Percentiles rank a stretch among this genome's conserved stretches.
Conservation (phyloP, 1,140 invertebrate genomes). For the Euborellia annulipes region DNA sequence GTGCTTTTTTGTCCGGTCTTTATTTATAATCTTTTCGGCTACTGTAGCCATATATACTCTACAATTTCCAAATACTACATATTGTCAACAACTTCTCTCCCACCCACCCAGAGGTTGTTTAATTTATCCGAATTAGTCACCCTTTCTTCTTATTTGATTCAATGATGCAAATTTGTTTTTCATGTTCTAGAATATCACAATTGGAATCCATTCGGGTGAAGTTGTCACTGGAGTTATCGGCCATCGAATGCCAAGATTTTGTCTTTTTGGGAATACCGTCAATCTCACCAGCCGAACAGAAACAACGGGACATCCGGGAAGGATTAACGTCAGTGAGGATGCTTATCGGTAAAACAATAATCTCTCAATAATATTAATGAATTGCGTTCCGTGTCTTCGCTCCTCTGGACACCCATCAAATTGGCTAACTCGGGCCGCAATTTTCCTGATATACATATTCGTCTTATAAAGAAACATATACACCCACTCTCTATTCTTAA, state of each 20-base stretch:
- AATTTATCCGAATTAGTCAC: neutral
- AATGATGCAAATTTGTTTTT: no score
- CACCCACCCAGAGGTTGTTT: neutral
- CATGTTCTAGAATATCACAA: slow-evolving; percentile 67
- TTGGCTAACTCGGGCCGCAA: no score
- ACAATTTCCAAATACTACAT: no score
- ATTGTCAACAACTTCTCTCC: neutral
- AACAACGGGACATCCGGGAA: slow-evolving; percentile 78
- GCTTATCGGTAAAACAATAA: slow-evolving; percentile 91
- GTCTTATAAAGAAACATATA: no score
- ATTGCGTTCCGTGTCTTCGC: no score
- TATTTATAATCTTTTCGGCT: no score
- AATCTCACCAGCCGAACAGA: slow-evolving; percentile 90
- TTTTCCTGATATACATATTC: no score
- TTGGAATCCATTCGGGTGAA: slow-evolving; percentile 91
- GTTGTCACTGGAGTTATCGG: slow-evolving; percentile 94
- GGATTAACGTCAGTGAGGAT: slow-evolving; percentile 87
- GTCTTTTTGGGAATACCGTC: slow-evolving; percentile 92
- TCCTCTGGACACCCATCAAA: no score
- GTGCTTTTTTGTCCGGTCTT: no score
- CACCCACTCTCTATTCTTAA: no score
- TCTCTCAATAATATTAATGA: no score
- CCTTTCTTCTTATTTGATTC: neutral
- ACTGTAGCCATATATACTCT: no score
- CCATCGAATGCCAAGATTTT: slow-evolving; percentile 93